Conservation (phyloP, 1,140 invertebrate species). For the Leptopilina boulardi region DNA sequence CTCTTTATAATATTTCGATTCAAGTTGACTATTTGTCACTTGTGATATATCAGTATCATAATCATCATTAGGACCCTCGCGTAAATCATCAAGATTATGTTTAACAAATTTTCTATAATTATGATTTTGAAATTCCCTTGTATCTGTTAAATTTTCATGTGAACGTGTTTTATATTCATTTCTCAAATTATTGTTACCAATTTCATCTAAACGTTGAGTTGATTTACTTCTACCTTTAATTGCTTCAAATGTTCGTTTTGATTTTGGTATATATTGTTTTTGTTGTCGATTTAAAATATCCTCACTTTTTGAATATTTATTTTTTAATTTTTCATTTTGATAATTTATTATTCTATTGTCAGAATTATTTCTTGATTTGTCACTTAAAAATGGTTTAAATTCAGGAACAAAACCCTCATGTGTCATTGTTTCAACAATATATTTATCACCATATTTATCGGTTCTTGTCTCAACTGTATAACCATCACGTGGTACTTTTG, state of each 20-base stretch:
- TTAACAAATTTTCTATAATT: constrained; percentile 61
- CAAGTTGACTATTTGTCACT: constrained; percentile 68
- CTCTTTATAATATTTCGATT: constrained; percentile 70
- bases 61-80: constrained; percentile 68
- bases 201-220: constrained; percentile 68
- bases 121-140: constrained; percentile 51
- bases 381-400: constrained; percentile 67
- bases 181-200: constrained; percentile 61
- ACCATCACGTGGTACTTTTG: constrained; percentile 70
- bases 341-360: constrained; percentile 61
- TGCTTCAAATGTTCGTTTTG: constrained; percentile 67
- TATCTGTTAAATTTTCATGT: constrained; percentile 66
- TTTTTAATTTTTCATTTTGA: constrained; percentile 55
- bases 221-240: constrained; percentile 70
- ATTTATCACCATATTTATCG: constrained; percentile 76
- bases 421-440: constrained; percentile 76
- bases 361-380: constrained; percentile 61
- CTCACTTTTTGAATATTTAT: constrained; percentile 67
- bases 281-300: constrained; percentile 63
- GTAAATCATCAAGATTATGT: constrained; percentile 63
- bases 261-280: constrained; percentile 58
- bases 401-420: constrained; percentile 64
- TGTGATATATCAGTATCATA: constrained; percentile 74
- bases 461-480: constrained; percentile 77
- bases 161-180: constrained; percentile 68